Percentiles rank a stretch among this genome's conserved stretches.
Conservation (phyloP, 2,113 vertebrate genomes). For the Otus sunia region DNA sequence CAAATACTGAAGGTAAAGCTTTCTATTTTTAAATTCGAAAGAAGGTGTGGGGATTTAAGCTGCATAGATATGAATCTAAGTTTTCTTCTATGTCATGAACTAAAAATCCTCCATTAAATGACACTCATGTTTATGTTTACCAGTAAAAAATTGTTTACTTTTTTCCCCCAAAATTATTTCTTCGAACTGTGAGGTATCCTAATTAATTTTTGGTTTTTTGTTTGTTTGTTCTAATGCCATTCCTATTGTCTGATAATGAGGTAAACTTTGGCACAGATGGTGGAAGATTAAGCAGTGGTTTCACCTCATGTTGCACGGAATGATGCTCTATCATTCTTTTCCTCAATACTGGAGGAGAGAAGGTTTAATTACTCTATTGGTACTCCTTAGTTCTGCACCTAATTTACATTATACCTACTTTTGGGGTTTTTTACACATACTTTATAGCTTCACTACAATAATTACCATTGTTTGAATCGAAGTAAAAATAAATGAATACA, state of each 20-base stretch:
- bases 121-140: not conserved
- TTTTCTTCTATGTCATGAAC: not conserved
- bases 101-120: not conserved
- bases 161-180: fast-evolving
- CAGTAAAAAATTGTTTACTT: not conserved
- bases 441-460: not conserved
- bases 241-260: not conserved
- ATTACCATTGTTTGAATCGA: not conserved
- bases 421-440: not conserved
- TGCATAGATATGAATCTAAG: fast-evolving
- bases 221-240: not conserved
- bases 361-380: not conserved
- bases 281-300: not conserved
- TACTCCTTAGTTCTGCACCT: not conserved
- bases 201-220: not conserved
- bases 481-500: not conserved
- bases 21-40: not conserved
- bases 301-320: not conserved
- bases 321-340: not conserved
- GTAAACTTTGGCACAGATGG: not conserved
- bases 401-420: not conserved
- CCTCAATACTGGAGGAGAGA: not conserved
- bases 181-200: not conserved
- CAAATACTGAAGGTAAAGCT: conserved; percentile 64
- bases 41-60: not conserved